Evolutionary conservation across 2,888 invertebrate genomes (phyloP).

Genomic region (Sturmia bella): DNA sequence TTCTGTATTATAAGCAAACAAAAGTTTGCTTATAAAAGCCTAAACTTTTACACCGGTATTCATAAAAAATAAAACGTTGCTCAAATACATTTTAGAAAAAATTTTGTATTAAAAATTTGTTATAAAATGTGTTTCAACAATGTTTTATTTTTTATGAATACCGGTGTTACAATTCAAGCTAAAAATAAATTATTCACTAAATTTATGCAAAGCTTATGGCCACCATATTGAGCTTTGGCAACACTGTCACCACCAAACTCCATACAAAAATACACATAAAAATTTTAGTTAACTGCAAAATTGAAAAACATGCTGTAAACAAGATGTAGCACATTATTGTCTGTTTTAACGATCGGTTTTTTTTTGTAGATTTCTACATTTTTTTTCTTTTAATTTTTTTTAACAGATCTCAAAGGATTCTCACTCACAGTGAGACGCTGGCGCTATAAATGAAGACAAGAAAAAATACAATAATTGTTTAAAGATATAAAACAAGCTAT

Average conservation of each 20-base stretch:
- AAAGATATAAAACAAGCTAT: constrained; percentile 60
- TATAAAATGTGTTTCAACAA: too few relatives aligned
- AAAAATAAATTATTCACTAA: too few relatives aligned
- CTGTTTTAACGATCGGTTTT: constrained; percentile 65
- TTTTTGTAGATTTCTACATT: constrained; percentile 31
- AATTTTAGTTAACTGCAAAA: constrained; percentile 67
- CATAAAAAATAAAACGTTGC: too few relatives aligned
- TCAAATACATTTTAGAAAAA: too few relatives aligned
- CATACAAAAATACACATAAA: constrained; percentile 19
- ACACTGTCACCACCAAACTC: constrained; percentile 35
- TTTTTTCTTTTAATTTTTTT: constrained; percentile 37
- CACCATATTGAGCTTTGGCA: constrained; percentile 17
- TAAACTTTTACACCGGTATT: too few relatives aligned
- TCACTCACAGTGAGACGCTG: constrained; percentile 65
- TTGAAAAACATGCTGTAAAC: constrained; percentile 78
- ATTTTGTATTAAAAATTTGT: too few relatives aligned
- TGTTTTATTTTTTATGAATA: too few relatives aligned
- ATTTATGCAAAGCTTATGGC: too few relatives aligned
- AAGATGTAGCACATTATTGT: constrained; percentile 73
- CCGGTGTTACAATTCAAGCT: too few relatives aligned
- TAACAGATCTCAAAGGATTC: constrained; percentile 66
- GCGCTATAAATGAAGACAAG: constrained; percentile 60
- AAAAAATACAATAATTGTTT: constrained; percentile 66
- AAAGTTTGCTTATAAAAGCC: too few relatives aligned
- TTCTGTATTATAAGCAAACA: too few relatives aligned